Base-by-base conservation (phyloP, 2,113 vertebrate species). In the Cariama cristata region DNA sequence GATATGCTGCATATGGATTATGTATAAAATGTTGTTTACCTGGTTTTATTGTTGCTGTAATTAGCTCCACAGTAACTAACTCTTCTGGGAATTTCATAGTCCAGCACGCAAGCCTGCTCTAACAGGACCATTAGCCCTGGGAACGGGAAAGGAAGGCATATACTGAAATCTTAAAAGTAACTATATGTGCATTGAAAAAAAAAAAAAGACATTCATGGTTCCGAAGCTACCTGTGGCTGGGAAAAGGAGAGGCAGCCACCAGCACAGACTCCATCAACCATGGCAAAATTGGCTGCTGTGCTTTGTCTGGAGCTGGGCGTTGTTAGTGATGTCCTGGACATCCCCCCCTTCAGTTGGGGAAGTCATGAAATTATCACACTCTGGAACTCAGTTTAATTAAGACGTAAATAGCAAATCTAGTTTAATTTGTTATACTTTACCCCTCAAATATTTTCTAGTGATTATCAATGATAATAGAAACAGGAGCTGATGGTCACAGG, bases 181-280 rank as follows among this genome's bases (percentile, higher is more conserved):
- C 8, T 32, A 3, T 3, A 50, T 0, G 2, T 26, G 21, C 14
- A 8, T 2, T 44, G 12, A 17, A 20, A 79, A 47, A 33, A 13
- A 11, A 17, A 20, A 79, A 47, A 33, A 13, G 5, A 1, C 1
- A 1, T 19, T 30, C 0, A 0, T 59, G 9, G 14, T 68, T 73
- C 42, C n/a, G 27, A 40, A 69, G 35, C 8, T 60, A 11, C 27
- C 30, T n/a, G 33, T 49, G 53, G 40, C 33, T 40, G 67, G 21
- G 33, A 47, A 15, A 4, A 33, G 62, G 13, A 76, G 49, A 59
- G 28, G 23, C 35, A 92, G 56, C 38, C 44, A 17, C 28, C 17
- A 45, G 83, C 28, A 35, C 23, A 6, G 60, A 3, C 9, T 45
- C 42, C 32, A 11, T 9, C 60, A 35, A 21, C 26, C 1, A 0